Evolutionary conservation across 2,888 invertebrate species (phyloP).

Genomic region (Ophion slaviceki): DNA sequence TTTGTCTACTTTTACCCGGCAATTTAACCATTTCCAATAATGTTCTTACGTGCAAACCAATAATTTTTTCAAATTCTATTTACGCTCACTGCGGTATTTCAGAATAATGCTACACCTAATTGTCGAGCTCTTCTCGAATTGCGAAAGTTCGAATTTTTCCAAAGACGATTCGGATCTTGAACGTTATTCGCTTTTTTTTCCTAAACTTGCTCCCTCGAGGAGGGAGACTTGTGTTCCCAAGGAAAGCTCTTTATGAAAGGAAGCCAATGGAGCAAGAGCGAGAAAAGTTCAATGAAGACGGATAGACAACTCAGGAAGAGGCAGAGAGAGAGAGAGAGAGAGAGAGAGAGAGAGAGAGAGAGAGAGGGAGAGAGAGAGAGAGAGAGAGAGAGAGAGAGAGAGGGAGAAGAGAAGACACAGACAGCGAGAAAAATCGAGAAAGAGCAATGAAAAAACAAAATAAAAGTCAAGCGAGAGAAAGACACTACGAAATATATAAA

Average conservation of each 20-base stretch:
- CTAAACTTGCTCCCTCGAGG: not conserved
- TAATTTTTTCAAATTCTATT: not conserved
- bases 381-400: not conserved
- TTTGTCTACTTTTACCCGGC: not conserved
- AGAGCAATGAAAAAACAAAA: not conserved
- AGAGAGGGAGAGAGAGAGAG: constrained; percentile 6
- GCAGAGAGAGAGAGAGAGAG: constrained; percentile 1
- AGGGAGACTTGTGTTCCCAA: not conserved
- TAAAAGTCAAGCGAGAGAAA: not conserved
- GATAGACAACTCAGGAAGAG: constrained; percentile 1
- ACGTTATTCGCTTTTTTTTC: not conserved
- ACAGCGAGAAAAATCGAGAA: not conserved
- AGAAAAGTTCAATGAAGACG: not conserved
- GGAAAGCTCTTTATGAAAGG: not conserved
- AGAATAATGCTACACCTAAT: not conserved
- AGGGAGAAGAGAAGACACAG: not conserved
- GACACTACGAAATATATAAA: constrained; percentile 6
- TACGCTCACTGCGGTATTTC: not conserved
- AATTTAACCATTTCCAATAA: not conserved
- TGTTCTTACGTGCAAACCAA: not conserved
- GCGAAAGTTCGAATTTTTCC: not conserved
- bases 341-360: constrained; percentile 2
- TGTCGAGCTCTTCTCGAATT: not conserved
- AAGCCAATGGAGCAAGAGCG: not conserved
- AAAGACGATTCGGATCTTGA: not conserved